phyloP scores from a whole-genome alignment of 2,797 vertebrate genomes.

The Hipposideros larvatus region DNA sequence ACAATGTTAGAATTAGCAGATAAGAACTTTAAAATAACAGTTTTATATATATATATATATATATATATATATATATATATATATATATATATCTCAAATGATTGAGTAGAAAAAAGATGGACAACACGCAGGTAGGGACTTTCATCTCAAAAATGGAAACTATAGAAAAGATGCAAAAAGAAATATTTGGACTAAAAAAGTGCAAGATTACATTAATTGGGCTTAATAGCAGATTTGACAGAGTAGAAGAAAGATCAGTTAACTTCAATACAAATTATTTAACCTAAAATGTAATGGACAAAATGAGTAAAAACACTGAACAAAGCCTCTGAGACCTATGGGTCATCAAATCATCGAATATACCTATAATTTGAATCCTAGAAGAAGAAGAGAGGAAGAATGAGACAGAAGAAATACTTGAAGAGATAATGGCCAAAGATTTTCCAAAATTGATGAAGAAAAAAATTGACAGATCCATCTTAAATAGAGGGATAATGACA shows the following conservation, averaged over 20 bases:
- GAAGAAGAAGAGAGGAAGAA: background rate
- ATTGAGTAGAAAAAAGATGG: background rate
- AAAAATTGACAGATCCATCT: no score
- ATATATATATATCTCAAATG: no score
- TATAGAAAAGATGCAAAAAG: background rate
- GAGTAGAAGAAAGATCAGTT: background rate
- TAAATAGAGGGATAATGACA: no score
- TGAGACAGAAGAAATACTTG: background rate
- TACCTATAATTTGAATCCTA: background rate
- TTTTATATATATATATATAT: no score
- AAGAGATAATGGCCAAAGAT: background rate
- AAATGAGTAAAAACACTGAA: background rate
- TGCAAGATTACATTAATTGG: background rate
- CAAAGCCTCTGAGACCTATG: background rate
- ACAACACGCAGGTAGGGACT: background rate
- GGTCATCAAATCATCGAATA: background rate
- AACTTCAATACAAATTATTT: background rate
- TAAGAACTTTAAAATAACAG: conserved; percentile 1
- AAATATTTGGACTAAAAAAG: background rate
- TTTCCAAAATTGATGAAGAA: background rate
- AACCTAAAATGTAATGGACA: background rate
- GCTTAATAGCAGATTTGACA: background rate
- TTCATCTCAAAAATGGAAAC: background rate
- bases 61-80: no score
- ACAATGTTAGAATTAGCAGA: background rate